phyloP scores from a whole-genome alignment of 2,888 invertebrate species.

The Latrodectus hesperus region DNA sequence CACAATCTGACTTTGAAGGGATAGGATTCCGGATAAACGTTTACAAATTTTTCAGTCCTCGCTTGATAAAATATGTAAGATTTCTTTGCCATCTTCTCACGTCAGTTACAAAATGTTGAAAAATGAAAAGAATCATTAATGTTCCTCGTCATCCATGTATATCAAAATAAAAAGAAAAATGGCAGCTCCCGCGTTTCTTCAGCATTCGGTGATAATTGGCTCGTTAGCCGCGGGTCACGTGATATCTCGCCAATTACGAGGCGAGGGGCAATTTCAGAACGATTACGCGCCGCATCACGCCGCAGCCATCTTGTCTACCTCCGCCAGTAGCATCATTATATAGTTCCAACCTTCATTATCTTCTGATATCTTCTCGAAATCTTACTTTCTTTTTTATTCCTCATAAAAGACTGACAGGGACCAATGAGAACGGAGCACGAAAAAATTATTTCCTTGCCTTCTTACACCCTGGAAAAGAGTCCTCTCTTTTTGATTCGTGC shows the following conservation, averaged over 20 bases:
- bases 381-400: slow-evolving; percentile 36
- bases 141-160: slow-evolving; percentile 38
- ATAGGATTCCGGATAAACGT: neutral
- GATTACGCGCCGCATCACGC: slow-evolving; percentile 45
- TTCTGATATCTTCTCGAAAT: slow-evolving; percentile 48
- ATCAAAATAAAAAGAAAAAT: slow-evolving; percentile 49
- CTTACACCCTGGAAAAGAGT: slow-evolving; percentile 1
- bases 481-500: slow-evolving; percentile 45
- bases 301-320: slow-evolving; percentile 45
- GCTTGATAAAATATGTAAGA: neutral
- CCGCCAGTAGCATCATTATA: slow-evolving; percentile 60
- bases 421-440: slow-evolving; percentile 34
- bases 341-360: slow-evolving; percentile 49
- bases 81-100: slow-evolving; percentile 15
- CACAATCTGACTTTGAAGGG: neutral
- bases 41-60: neutral
- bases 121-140: slow-evolving; percentile 31
- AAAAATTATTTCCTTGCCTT: neutral
- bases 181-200: slow-evolving; percentile 50
- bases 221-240: slow-evolving; percentile 64
- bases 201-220: slow-evolving; percentile 62
- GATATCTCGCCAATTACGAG: slow-evolving; percentile 66
- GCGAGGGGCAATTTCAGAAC: slow-evolving; percentile 51
- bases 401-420: slow-evolving; percentile 40
- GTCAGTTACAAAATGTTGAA: neutral